phyloP scores from a whole-genome alignment of 2,888 invertebrate genomes.

The Lithodes maja region DNA sequence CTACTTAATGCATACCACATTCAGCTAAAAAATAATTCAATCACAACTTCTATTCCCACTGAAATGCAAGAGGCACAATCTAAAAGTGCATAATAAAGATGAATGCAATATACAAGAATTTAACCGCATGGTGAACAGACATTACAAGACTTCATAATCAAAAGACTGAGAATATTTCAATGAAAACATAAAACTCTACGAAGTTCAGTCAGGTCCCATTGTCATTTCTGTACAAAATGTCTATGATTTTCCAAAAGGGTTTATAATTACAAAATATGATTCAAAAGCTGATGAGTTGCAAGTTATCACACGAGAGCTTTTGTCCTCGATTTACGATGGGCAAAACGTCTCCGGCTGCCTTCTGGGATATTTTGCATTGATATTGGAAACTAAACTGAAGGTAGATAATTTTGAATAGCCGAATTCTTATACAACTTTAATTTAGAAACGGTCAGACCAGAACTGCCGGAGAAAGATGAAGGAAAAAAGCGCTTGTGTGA shows the following conservation, averaged over 20 bases:
- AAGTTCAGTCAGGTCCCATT: constrained; percentile 64
- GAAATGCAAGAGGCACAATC: constrained; percentile 47
- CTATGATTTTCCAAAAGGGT: constrained; percentile 44
- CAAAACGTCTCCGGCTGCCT: too few relatives aligned
- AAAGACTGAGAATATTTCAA: constrained; percentile 49
- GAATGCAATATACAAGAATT: constrained; percentile 3
- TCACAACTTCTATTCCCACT: constrained; percentile 38
- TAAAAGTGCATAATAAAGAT: constrained; percentile 45
- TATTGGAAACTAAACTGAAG: too few relatives aligned
- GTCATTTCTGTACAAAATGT: constrained; percentile 64
- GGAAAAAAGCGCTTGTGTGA: too few relatives aligned
- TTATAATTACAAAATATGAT: constrained; percentile 61
- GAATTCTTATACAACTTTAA: too few relatives aligned
- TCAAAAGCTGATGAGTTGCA: constrained; percentile 45
- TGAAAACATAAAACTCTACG: constrained; percentile 53
- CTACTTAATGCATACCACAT: constrained; percentile 23
- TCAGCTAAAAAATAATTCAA: constrained; percentile 23
- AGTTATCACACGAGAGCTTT: not conserved
- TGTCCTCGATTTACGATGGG: too few relatives aligned
- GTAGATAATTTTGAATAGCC: too few relatives aligned
- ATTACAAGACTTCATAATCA: constrained; percentile 44
- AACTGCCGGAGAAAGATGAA: too few relatives aligned
- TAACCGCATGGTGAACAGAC: constrained; percentile 52
- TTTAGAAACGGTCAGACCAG: too few relatives aligned
- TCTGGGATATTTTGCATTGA: too few relatives aligned